These are phyloP conservation scores for Equus quagga DNA, from an alignment of 2,113 vertebrate species.

Conservation along the genomic window DNA sequence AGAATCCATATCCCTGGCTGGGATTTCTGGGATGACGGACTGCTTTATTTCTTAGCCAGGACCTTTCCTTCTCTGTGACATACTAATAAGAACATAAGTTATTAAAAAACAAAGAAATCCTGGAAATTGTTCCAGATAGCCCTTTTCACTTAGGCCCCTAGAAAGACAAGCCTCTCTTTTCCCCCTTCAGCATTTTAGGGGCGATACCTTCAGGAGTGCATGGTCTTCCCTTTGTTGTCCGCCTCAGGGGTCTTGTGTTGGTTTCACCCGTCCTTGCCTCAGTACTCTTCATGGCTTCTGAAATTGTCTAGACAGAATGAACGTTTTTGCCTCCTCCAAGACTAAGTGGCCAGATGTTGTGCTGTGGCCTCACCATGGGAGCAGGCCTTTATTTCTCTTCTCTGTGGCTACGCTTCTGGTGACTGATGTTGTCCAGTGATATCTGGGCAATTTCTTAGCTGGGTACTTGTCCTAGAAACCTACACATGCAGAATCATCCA, in stretches of 20 bases:
- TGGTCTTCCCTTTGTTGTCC: neutral
- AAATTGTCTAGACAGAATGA: neutral
- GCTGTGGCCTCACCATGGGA: neutral
- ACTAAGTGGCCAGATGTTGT: neutral
- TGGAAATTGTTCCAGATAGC: conserved; percentile 28
- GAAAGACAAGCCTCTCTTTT: neutral
- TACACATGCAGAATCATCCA: neutral
- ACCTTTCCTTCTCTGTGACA: neutral
- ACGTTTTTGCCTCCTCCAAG: neutral
- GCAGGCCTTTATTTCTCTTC: neutral
- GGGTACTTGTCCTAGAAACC: neutral
- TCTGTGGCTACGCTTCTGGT: neutral
- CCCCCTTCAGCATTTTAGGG: neutral
- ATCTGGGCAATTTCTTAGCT: neutral
- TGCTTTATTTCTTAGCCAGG: conserved; percentile 52
- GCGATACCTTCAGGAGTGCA: neutral
- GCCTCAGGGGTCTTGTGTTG: neutral
- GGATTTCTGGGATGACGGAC: conserved; percentile 39
- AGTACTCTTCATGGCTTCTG: neutral
- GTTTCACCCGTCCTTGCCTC: neutral
- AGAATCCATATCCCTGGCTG: conserved; percentile 55
- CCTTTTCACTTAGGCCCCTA: neutral
- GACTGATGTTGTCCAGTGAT: neutral
- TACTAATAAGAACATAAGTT: conserved; percentile 55
- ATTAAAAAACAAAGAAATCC: conserved; percentile 47